Conservation (phyloP, 2,888 invertebrate genomes). For the Endotricha flammealis region DNA sequence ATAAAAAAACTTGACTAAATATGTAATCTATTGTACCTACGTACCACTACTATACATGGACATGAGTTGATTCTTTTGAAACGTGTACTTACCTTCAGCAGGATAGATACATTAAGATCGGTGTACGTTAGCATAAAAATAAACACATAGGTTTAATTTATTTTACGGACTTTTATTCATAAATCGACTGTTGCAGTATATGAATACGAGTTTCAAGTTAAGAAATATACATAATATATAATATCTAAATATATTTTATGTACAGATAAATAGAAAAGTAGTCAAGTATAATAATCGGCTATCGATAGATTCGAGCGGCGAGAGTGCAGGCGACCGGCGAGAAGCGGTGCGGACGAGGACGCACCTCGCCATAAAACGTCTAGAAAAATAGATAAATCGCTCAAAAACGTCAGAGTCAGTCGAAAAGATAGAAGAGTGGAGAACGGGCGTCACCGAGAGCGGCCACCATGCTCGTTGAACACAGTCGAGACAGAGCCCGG, state of each 20-base stretch:
- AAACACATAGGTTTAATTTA: slow-evolving; percentile 29
- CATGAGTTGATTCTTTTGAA: too few species aligned
- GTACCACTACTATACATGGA: too few species aligned
- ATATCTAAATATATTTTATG: slow-evolving; percentile 79
- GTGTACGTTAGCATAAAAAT: too few species aligned
- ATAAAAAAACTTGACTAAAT: too few species aligned
- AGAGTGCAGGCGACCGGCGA: slow-evolving; percentile 75
- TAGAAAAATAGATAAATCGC: slow-evolving; percentile 79
- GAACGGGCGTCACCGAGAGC: slow-evolving; percentile 44
- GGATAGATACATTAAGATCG: too few species aligned
- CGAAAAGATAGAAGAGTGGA: slow-evolving; percentile 67
- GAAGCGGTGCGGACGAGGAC: slow-evolving; percentile 75
- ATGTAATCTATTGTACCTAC: too few species aligned
- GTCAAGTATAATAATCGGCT: slow-evolving; percentile 75
- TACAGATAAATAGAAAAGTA: slow-evolving; percentile 78
- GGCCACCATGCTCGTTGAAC: slow-evolving; percentile 21
- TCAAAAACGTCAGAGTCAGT: slow-evolving; percentile 77
- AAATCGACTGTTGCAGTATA: slow-evolving; percentile 77
- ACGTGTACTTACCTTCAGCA: too few species aligned
- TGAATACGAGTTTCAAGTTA: slow-evolving; percentile 76
- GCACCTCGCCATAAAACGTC: slow-evolving; percentile 76
- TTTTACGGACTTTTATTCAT: slow-evolving; percentile 69
- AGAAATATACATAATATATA: slow-evolving; percentile 77
- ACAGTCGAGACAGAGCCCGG: slow-evolving; percentile 33
- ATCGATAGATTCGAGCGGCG: slow-evolving; percentile 75